Percentiles rank a stretch among this genome's conserved stretches.
Conservation (phyloP, 2,888 invertebrate species). For the Cartodere bifasciata region DNA sequence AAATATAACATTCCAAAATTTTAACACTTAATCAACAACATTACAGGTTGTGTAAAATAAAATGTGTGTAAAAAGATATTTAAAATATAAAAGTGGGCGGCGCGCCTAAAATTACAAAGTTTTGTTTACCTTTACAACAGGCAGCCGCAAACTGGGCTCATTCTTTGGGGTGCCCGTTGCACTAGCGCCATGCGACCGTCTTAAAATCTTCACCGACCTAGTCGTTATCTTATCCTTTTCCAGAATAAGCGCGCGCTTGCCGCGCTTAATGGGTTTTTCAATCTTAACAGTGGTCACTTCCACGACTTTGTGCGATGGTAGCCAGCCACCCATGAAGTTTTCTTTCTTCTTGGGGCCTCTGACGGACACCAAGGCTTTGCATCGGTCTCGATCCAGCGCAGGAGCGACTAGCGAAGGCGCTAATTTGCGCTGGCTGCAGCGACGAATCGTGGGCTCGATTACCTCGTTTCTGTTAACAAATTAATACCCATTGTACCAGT, state of each 20-base stretch:
- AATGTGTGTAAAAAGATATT: no score
- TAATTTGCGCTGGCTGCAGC: conserved; percentile 20
- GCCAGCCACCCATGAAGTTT: conserved; percentile 16
- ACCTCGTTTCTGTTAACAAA: conserved; percentile 10
- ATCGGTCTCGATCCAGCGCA: conserved; percentile 6
- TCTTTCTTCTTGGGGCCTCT: conserved; percentile 15
- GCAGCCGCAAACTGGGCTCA: conserved; percentile 20
- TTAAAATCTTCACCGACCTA: conserved; percentile 22
- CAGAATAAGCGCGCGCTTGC: conserved; percentile 20
- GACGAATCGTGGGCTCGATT: conserved; percentile 17
- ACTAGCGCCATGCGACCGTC: conserved; percentile 19
- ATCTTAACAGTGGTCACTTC: background rate
- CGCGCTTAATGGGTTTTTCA: conserved; percentile 17
- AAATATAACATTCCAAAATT: no score
- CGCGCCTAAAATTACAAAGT: conserved; percentile 22
- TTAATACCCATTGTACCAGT: no score
- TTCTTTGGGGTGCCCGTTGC: conserved; percentile 14
- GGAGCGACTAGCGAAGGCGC: conserved; percentile 9
- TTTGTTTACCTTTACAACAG: conserved; percentile 23
- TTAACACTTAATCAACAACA: no score
- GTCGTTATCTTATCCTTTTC: conserved; percentile 23
- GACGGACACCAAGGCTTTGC: conserved; percentile 5
- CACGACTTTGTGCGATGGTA: conserved; percentile 9
- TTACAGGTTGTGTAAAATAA: no score
- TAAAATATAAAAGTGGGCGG: no score